phyloP scores from a whole-genome alignment of 2,113 vertebrate genomes.

The Helogale parvula region DNA sequence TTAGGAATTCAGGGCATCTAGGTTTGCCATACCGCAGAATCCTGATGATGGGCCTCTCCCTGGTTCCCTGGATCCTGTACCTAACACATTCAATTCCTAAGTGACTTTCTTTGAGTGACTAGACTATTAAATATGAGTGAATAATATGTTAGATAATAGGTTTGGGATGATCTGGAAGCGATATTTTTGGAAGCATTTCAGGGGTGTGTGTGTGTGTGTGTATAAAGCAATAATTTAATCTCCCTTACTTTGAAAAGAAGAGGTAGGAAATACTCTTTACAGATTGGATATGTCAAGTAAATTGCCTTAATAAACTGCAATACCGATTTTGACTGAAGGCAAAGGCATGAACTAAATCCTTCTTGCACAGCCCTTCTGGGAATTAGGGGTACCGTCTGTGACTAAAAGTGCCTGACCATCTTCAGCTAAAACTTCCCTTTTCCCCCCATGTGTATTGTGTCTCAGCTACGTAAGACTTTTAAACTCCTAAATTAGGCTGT shows the following conservation, averaged over 20 bases:
- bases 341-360: conserved; percentile 18
- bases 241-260: conserved; percentile 1
- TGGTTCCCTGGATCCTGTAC: not conserved
- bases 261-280: not conserved
- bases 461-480: conserved; percentile 28
- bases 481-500: conserved; percentile 25
- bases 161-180: not conserved
- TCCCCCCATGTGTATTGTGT: conserved; percentile 12
- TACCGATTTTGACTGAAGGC: conserved; percentile 26
- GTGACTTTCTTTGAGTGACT: conserved; percentile 13
- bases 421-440: not conserved
- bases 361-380: not conserved
- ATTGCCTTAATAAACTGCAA: conserved; percentile 34
- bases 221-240: not conserved
- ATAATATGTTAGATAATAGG: conserved; percentile 36
- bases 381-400: not conserved
- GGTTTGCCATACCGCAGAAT: not conserved
- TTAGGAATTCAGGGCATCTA: conserved; percentile 32
- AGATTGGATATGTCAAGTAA: conserved; percentile 3
- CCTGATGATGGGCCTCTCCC: not conserved
- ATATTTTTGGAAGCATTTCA: conserved; percentile 44
- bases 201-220: no score
- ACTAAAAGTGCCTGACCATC: not conserved
- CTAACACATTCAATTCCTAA: conserved; percentile 6
- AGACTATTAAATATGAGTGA: conserved; percentile 27